Conservation (phyloP, 2,888 invertebrate genomes). For the Drosophila infuscata region DNA sequence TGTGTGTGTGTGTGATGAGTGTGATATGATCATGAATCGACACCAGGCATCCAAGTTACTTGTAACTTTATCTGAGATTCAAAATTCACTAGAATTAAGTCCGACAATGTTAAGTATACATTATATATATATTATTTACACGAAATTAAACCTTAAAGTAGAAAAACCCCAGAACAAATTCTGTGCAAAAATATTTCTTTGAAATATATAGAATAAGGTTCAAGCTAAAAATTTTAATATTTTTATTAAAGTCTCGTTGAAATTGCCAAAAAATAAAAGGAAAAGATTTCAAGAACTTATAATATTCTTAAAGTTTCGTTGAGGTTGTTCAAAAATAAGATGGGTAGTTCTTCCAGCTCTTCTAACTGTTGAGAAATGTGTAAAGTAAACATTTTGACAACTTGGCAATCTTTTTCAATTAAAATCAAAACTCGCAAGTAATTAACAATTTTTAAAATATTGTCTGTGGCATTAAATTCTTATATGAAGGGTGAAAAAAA, state of each 20-base stretch:
- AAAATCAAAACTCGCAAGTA: background rate
- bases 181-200: background rate
- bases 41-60: conserved; percentile 15
- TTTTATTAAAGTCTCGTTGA: background rate
- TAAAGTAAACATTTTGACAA: background rate
- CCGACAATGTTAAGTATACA: too few relatives aligned
- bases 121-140: too few relatives aligned
- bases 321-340: background rate
- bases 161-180: background rate
- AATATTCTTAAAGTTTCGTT: background rate
- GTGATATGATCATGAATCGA: conserved; percentile 32
- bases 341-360: background rate
- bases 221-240: background rate
- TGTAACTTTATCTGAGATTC: conserved; percentile 34
- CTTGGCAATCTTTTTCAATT: background rate
- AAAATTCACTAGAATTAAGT: conserved; percentile 10
- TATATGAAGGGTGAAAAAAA: background rate
- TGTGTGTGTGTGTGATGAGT: conserved; percentile 2
- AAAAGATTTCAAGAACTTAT: background rate
- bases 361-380: background rate
- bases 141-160: too few relatives aligned
- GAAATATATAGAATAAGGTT: background rate
- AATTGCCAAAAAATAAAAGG: background rate
- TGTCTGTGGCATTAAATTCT: background rate
- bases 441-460: background rate